Evolutionary conservation across 1,140 invertebrate genomes (phyloP), one percentile per base, ranked within the genome.

Genomic region (Thrips palmi): DNA sequence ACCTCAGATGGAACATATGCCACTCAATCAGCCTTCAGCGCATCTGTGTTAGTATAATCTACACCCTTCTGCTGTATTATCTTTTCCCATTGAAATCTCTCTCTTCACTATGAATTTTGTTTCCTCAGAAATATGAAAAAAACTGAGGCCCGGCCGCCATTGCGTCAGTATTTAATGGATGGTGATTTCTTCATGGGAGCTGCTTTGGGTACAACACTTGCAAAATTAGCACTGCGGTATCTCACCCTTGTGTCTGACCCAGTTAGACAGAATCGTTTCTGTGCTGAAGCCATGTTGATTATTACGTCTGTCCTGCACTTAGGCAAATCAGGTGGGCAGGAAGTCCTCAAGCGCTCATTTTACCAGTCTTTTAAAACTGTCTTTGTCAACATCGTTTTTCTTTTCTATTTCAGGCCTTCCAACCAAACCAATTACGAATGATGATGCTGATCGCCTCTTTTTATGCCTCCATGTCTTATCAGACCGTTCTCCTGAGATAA

Each of bases 1-100:
- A 94, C 89, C 24, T 91, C 88, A 19, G 94, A 99, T 67, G 96
- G 96, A 29, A 97, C 94, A 3, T 99, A 99, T 57, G 94, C 92
- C 21, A 85, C 89, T 3, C 94, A 99, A 58, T 96, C 88, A 47
- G 91, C 88, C 33, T 94, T 98, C 56, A 93, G 80, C 52, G 65
- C 86, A 42, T 60, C 72, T 4, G 62, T 67, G 68, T 75, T 54
- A 61, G 70, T 63, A 39, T 37, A 27, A 19, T 41, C n/a, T n/a
- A n/a, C n/a, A n/a, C n/a, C n/a, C n/a, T n/a, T n/a, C 14, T 8
- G 18, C 10, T 38, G 5, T 12, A 4, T 5, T 10, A 34, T 17
- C 11, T 6, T 2, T 38, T 11, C 11, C 17, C 19, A 29, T 29
- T 11, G 6, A 7, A 22, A 20, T n/a, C 24, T 7, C 24, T 24